A percentile compares a stretch with the other conserved stretches of the same genome.
Evolutionary conservation across 1,140 invertebrate species (phyloP).

Genomic region (Glomeris maerens): DNA sequence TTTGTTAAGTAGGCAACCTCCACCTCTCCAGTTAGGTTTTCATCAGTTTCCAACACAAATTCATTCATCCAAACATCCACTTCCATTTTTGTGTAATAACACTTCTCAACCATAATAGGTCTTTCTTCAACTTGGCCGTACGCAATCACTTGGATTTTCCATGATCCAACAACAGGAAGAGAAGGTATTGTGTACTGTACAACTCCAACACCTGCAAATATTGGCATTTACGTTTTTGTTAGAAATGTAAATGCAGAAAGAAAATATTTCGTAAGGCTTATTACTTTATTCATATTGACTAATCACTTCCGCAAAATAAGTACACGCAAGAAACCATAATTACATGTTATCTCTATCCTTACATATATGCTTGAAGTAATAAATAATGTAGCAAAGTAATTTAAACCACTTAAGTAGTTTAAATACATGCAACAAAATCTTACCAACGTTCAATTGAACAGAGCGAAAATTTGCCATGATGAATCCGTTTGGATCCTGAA

Average conservation of each 20-base stretch:
- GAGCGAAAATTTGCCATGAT: conserved; percentile 39
- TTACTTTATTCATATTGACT: too few relatives aligned
- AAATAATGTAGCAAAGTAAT: background rate
- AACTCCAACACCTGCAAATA: conserved; percentile 29
- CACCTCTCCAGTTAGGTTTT: conserved; percentile 24
- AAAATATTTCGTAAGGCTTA: too few relatives aligned
- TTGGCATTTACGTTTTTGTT: conserved; percentile 1
- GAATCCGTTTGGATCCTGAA: conserved; percentile 35
- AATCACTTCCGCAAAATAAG: too few relatives aligned
- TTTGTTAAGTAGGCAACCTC: conserved; percentile 26
- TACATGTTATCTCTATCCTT: too few relatives aligned
- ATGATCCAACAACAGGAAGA: conserved; percentile 32
- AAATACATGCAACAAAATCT: background rate
- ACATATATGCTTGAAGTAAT: too few relatives aligned
- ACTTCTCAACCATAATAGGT: conserved; percentile 33
- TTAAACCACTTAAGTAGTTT: background rate
- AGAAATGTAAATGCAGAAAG: too few relatives aligned
- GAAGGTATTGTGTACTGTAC: conserved; percentile 29
- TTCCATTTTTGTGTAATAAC: conserved; percentile 35
- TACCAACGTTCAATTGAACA: conserved; percentile 33
- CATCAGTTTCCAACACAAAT: conserved; percentile 28
- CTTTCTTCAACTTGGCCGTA: conserved; percentile 34
- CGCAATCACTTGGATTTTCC: conserved; percentile 34
- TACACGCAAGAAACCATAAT: too few relatives aligned
- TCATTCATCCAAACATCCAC: conserved; percentile 27